A percentile compares a stretch with the other conserved stretches of the same genome.
These are phyloP conservation scores for Drosophila paranaensis DNA, from an alignment of 2,888 invertebrate species.

Conservation along the genomic window DNA sequence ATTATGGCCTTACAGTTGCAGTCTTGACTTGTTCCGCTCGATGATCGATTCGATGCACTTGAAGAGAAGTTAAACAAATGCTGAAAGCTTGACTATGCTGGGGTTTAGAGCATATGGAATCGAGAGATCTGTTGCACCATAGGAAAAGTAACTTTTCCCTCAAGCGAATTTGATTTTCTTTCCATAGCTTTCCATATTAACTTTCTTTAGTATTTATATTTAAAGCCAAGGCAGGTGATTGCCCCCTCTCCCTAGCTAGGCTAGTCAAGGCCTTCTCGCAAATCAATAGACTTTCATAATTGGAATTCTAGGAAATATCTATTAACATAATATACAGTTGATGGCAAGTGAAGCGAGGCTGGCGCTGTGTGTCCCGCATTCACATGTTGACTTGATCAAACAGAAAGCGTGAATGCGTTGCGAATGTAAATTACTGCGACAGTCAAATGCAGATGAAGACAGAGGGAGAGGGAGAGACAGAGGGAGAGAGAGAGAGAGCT, in stretches of 20 bases:
- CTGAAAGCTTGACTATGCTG: neutral
- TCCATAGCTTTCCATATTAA: too few species aligned
- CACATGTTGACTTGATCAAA: conserved; percentile 9
- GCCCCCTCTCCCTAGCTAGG: too few species aligned
- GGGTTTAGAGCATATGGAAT: neutral
- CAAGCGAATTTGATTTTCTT: too few species aligned
- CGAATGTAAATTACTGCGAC: conserved; percentile 25
- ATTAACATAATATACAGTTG: conserved; percentile 8
- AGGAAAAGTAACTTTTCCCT: too few species aligned
- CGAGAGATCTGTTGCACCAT: too few species aligned
- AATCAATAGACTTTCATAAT: neutral
- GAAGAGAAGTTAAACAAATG: neutral
- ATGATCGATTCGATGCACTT: conserved; percentile 24
- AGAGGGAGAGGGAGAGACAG: conserved; percentile 1
- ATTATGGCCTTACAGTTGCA: conserved; percentile 34
- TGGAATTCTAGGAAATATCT: neutral
- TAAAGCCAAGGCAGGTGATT: too few species aligned
- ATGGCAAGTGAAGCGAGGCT: neutral
- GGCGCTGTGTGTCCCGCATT: neutral
- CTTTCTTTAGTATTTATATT: too few species aligned
- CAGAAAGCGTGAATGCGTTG: conserved; percentile 27
- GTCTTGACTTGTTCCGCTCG: conserved; percentile 46
- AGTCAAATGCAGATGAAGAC: conserved; percentile 3
- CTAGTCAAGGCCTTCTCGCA: neutral
- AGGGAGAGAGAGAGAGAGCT: conserved; percentile 7